Evolutionary conservation across 92 coral and sea anemone species (phyloP), one percentile per base, ranked within the genome.

Genomic region (Porites evermanni): DNA sequence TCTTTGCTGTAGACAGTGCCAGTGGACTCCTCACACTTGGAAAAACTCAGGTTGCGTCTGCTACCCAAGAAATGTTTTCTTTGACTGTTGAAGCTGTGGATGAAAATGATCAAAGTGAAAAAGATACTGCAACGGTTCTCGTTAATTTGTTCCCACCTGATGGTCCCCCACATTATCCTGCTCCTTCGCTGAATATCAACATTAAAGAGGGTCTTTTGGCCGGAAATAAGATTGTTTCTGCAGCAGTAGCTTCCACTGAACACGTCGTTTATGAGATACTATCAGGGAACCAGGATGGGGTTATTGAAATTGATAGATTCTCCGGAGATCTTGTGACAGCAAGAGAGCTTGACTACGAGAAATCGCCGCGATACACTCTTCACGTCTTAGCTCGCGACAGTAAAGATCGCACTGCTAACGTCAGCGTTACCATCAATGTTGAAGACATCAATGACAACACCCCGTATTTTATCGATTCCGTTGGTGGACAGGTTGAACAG

Each of bases 131-230:
- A 9, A 61, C 86, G 17, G 83, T 94, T 72, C 68, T 79, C 12
- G 84, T 94, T 11, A 68, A 59, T 20, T 78, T 92, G 2, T 74
- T 72, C 4, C 90, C 87, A 12, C 88, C 93, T 2, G 88, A 92
- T 70, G 91, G 86, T 16, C 93, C 91, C 6, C 95, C 95, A 2
- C 80, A 79, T 83, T 94, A 92, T 72, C 89, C 93, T 1, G 91
- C 81, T 53, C 67, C 93, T 10, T 90, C 92, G 16, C 75, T 92
- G 23, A 51, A 53, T 58, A 88, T 92, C 0, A 67, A 53, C 71
- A 91, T 90, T 7, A 87, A 70, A 68, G 98, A 94, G 72, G 98
- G 95, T 52, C 81, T 90, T 24, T 86, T 84, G 6, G 94, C 94
- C 0, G 93, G 95, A 12, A 82, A 73, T 10, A 75, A 71, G 64